Percentiles rank a stretch among this genome's conserved stretches.
Conservation (phyloP, 2,797 vertebrate genomes). For the Eulemur coronatus region DNA sequence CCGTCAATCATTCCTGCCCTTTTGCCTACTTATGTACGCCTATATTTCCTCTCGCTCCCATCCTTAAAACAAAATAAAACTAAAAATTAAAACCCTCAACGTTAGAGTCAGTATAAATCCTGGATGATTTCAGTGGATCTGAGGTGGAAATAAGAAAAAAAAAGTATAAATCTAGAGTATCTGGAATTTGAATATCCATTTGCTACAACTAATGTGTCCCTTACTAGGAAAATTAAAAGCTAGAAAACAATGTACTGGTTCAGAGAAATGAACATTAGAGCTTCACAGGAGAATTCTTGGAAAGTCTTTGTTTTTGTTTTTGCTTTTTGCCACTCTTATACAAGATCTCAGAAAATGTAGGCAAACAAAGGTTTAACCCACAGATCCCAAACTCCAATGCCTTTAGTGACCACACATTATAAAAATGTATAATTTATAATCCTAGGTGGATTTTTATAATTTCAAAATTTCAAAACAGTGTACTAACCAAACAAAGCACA, state of each 20-base stretch:
- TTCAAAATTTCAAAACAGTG: too few species aligned
- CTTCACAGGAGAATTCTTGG: background rate
- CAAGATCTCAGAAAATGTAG: background rate
- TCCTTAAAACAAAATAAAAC: conserved; percentile 7
- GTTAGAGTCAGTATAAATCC: background rate
- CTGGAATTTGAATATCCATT: background rate
- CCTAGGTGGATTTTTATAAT: background rate
- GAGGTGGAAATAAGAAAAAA: too few species aligned
- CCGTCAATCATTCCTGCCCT: conserved; percentile 38
- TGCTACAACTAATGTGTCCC: background rate
- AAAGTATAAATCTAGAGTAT: background rate
- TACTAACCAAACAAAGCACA: background rate
- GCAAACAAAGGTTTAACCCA: background rate
- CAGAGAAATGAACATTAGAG: background rate
- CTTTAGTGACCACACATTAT: background rate
- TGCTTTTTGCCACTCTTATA: background rate
- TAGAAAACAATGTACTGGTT: background rate
- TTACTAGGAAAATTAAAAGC: background rate
- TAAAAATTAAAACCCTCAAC: background rate
- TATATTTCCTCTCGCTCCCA: background rate
- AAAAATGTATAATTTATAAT: background rate
- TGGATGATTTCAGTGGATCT: background rate
- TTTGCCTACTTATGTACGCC: background rate
- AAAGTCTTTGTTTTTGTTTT: background rate
- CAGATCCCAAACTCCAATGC: background rate